Evolutionary conservation across 2,888 invertebrate genomes (phyloP), one percentile per base, ranked within the genome.

Genomic region (Linhomoeus sp.): DNA sequence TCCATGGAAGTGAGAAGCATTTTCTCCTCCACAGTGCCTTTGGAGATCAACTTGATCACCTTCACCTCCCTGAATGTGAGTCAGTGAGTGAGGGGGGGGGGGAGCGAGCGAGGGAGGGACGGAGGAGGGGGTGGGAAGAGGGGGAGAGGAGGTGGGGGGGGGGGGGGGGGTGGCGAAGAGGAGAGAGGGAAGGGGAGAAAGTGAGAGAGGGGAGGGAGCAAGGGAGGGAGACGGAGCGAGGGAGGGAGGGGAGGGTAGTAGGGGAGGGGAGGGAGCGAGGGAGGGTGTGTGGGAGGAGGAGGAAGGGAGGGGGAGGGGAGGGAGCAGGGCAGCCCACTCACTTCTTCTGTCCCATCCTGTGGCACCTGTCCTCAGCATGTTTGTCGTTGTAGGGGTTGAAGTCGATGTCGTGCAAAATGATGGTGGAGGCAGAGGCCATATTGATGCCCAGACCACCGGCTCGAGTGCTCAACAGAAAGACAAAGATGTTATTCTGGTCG

Each of bases 351-450:
- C 76, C 76, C 14, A 76, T 69, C 47, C 76, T 64, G 57, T 77
- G 76, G 58, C 75, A 78, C 62, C 80, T 72, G 70, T 94, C 92
- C 66, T 92, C 90, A 0, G 92, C 92, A 69, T 90, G 74, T 54
- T 88, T 90, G 67, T 94, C 92, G 66, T 92, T 92, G 68, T 92
- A 90, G 0, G 92, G 92, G 71, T 94, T 94, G 67, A 87, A 90
- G 72, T 94, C 94, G 45, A 92, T 85, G 64, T 94, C 94, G 66
- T 94, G 90, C 53, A 94, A 80, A 58, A 88, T 80, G 55, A 92
- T 92, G 15, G 83, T 83, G 70, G 92, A 88, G 0, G 94, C 92
- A 0, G 85, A 78, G 0, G 86, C 86, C 53, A 88, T 74, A 72
- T 88, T 88, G 61, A 88, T 87, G 47, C 88, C 88, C 45, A 88